Evolutionary conservation across 2,888 invertebrate genomes (phyloP).

Genomic region (Tipula unca): DNA sequence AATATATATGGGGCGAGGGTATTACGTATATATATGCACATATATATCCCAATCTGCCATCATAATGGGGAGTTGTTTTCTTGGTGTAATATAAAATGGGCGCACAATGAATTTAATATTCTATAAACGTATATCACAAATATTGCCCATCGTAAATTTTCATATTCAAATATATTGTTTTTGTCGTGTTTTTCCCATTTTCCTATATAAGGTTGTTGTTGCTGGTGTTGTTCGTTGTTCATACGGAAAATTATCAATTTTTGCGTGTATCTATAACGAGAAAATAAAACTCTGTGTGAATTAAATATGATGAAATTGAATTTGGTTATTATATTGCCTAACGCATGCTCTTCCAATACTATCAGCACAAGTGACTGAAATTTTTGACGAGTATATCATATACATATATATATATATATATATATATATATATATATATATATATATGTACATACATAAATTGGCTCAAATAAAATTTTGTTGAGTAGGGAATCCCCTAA

Average conservation of each 20-base stretch:
- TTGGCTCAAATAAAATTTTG: too few relatives aligned
- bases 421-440: too few relatives aligned
- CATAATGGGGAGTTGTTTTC: not conserved
- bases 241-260: not conserved
- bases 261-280: not conserved
- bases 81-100: not conserved
- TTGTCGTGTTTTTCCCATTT: not conserved
- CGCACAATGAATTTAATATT: not conserved
- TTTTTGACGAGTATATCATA: too few relatives aligned
- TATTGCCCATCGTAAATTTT: slow-evolving; percentile 21
- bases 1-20: not conserved
- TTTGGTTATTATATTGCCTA: not conserved
- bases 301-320: not conserved
- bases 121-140: slow-evolving; percentile 17
- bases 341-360: not conserved
- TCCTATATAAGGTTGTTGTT: not conserved
- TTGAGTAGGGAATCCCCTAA: too few relatives aligned
- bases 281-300: not conserved
- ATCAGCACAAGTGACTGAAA: too few relatives aligned
- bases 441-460: too few relatives aligned
- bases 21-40: not conserved
- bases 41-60: not conserved
- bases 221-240: not conserved
- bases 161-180: slow-evolving; percentile 14
- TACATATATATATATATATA: too few relatives aligned